Conservation (phyloP, 2,888 invertebrate genomes). For the Physocephala rufipes region DNA sequence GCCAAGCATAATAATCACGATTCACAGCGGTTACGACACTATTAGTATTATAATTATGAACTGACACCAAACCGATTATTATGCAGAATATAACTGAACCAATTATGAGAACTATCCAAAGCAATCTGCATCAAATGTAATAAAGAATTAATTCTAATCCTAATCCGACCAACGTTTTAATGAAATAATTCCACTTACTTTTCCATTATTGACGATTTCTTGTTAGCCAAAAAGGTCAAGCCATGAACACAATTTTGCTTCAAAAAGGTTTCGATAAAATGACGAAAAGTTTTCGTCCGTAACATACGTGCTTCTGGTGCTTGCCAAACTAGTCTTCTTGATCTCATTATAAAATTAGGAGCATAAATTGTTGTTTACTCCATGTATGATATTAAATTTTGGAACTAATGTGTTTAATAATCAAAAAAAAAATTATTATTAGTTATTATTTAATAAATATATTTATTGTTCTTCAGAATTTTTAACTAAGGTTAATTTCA, state of each 20-base stretch:
- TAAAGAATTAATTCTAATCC: not conserved
- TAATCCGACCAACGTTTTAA: not conserved
- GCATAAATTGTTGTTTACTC: no score
- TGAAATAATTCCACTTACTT: conserved; percentile 46
- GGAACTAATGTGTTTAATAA: no score
- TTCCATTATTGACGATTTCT: conserved; percentile 52
- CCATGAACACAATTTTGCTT: conserved; percentile 60
- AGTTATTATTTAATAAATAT: no score
- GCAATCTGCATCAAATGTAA: conserved; percentile 44
- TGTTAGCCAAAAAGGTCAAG: conserved; percentile 54
- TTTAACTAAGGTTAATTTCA: no score
- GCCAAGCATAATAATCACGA: conserved; percentile 62
- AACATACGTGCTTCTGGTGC: no score
- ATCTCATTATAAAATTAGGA: no score
- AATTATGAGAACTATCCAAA: conserved; percentile 57
- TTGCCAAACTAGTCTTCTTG: no score
- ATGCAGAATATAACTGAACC: conserved; percentile 55
- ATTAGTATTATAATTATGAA: conserved; percentile 58
- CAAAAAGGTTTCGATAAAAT: conserved; percentile 52
- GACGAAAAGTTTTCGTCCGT: conserved; percentile 33
- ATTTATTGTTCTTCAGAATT: no score
- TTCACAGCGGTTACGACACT: conserved; percentile 63
- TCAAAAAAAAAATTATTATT: no score
- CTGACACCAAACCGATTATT: conserved; percentile 57
- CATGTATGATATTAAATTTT: no score